A percentile compares a stretch with the other conserved stretches of the same genome.
phyloP scores from a whole-genome alignment of 2,113 vertebrate species.

The Tor tambroides region DNA sequence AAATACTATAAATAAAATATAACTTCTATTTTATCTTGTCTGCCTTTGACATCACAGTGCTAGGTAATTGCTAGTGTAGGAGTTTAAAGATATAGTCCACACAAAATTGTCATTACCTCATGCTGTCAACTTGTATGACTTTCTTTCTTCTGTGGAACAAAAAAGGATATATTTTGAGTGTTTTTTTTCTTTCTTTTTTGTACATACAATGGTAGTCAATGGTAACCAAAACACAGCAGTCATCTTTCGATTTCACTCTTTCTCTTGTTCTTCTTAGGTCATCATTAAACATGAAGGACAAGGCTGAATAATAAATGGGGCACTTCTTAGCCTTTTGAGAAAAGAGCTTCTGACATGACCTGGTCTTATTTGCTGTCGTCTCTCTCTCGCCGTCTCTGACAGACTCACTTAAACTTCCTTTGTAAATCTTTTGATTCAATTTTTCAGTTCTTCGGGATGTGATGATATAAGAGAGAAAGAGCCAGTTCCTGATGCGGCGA shows the following conservation, averaged over 20 bases:
- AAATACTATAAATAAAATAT: neutral
- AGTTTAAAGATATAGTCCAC: neutral
- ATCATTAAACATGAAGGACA: conserved; percentile 13
- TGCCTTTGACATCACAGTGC: neutral
- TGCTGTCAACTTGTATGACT: neutral
- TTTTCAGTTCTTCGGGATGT: neutral
- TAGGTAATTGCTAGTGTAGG: neutral
- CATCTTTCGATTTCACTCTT: neutral
- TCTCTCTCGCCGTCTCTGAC: neutral
- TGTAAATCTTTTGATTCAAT: conserved; percentile 24
- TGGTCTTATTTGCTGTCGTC: conserved; percentile 60
- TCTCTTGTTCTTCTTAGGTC: neutral
- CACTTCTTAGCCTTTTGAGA: conserved; percentile 86
- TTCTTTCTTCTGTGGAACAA: neutral
- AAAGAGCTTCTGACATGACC: conserved; percentile 72
- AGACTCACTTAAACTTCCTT: conserved; percentile 10
- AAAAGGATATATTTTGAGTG: neutral
- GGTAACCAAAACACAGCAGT: conserved; percentile 1
- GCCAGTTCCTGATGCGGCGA: neutral
- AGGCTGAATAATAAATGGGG: conserved; percentile 86
- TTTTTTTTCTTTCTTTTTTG: neutral
- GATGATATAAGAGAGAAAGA: neutral
- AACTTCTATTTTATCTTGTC: neutral
- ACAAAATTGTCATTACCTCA: neutral
- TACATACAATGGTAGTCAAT: neutral